A percentile compares a stretch with the other conserved stretches of the same genome.
Conservation (phyloP, 1,140 invertebrate species). For the Drosophila triauraria region DNA sequence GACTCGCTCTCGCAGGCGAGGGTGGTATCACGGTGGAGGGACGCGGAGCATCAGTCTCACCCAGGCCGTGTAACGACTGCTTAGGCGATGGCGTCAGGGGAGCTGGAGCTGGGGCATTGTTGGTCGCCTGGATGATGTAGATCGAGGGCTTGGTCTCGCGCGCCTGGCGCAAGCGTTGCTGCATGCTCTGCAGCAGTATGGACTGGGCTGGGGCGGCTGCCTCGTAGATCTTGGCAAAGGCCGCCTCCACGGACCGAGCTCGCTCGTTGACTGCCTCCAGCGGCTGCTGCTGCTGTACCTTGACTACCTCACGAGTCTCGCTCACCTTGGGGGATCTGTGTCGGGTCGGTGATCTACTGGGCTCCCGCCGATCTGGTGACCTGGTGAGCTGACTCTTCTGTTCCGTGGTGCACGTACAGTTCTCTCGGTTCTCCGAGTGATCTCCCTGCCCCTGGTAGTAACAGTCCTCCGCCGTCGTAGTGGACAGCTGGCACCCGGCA, state of each 20-base stretch:
- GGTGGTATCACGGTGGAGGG: slow-evolving; percentile 5
- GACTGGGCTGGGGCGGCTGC: slow-evolving; percentile 56
- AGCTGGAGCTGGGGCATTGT: slow-evolving; percentile 23
- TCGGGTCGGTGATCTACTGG: neutral
- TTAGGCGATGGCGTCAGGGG: neutral
- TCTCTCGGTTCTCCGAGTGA: neutral
- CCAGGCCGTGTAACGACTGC: neutral
- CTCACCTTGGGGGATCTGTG: neutral
- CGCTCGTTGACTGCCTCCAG: neutral
- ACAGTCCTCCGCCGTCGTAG: slow-evolving; percentile 1
- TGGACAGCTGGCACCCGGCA: neutral
- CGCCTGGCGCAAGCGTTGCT: slow-evolving; percentile 65
- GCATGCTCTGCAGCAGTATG: slow-evolving; percentile 56
- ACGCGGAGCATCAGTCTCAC: slow-evolving; percentile 1
- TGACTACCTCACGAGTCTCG: neutral
- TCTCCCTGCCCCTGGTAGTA: slow-evolving; percentile 24
- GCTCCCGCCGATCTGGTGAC: slow-evolving; percentile 7
- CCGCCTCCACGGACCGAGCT: slow-evolving; percentile 34
- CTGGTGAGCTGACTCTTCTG: neutral
- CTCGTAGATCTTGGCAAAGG: slow-evolving; percentile 62
- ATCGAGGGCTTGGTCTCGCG: slow-evolving; percentile 76
- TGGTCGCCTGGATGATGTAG: slow-evolving; percentile 70
- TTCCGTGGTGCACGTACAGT: neutral
- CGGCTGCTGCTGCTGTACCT: neutral
- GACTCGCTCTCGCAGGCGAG: neutral